Conservation (phyloP, 2,888 invertebrate species). For the Trachelus stipa region DNA sequence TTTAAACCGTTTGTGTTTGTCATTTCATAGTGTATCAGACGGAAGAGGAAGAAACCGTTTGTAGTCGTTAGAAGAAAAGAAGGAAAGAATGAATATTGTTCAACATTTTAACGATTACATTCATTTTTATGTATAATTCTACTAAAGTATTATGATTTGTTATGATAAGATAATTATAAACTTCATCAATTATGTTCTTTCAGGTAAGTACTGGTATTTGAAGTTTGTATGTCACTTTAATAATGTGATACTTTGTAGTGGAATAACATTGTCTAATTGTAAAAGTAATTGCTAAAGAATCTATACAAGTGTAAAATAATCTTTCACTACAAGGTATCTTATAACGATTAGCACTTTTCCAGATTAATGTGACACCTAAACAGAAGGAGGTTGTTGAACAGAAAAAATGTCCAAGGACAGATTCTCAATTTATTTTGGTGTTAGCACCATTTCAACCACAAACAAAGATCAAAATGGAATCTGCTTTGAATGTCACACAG, state of each 20-base stretch:
- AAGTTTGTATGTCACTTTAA: background rate
- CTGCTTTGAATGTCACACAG: slow-evolving; percentile 38
- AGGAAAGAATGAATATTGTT: background rate
- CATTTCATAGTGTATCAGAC: too few relatives aligned
- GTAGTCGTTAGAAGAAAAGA: background rate
- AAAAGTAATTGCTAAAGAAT: background rate
- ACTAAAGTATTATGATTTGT: background rate
- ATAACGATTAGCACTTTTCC: slow-evolving; percentile 18
- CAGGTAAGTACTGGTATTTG: background rate
- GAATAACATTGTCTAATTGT: background rate
- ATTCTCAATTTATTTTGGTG: slow-evolving; percentile 34
- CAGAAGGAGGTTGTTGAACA: slow-evolving; percentile 23
- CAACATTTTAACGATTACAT: background rate
- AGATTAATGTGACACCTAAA: slow-evolving; percentile 41
- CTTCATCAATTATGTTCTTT: background rate
- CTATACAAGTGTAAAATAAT: background rate
- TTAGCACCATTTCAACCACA: slow-evolving; percentile 58
- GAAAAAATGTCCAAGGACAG: slow-evolving; percentile 1
- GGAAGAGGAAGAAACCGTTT: too few relatives aligned
- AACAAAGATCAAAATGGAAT: slow-evolving; percentile 45
- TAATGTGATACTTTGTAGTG: background rate
- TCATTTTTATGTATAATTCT: background rate
- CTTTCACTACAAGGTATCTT: background rate
- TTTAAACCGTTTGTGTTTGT: background rate
- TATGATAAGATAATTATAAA: background rate